Conservation (phyloP, 2,888 invertebrate species). For the Acleris holmiana region DNA sequence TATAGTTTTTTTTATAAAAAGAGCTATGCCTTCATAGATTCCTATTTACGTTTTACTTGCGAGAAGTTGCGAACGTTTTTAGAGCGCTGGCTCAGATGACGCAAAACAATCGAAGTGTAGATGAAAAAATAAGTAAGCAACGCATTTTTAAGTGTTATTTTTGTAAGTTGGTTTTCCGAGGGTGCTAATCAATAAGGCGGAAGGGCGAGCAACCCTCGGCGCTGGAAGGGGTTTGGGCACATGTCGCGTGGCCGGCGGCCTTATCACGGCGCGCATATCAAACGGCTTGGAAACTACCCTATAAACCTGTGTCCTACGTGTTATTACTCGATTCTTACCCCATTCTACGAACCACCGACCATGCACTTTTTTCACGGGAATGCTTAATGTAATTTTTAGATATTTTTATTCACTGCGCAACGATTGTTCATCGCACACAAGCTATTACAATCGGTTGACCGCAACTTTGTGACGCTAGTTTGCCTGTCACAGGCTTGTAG, state of each 20-base stretch:
- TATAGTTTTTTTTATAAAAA: neutral
- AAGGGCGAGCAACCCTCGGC: slow-evolving; percentile 76
- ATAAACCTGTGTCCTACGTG: slow-evolving; percentile 45
- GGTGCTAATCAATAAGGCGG: slow-evolving; percentile 81
- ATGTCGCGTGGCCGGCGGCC: slow-evolving; percentile 75
- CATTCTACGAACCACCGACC: neutral
- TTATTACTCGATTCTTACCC: slow-evolving; percentile 15
- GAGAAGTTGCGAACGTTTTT: neutral
- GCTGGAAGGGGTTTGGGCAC: slow-evolving; percentile 75
- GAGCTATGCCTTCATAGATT: too few relatives aligned
- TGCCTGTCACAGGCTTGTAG: slow-evolving; percentile 8
- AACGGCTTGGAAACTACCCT: slow-evolving; percentile 71
- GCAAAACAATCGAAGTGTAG: neutral
- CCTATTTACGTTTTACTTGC: too few relatives aligned
- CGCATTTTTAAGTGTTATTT: slow-evolving; percentile 55
- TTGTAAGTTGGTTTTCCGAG: slow-evolving; percentile 65
- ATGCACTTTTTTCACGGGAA: neutral
- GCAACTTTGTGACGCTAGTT: neutral
- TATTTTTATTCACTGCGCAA: neutral
- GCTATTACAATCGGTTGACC: neutral
- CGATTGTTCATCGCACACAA: too few relatives aligned
- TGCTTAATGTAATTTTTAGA: neutral
- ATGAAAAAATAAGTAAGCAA: slow-evolving; percentile 14
- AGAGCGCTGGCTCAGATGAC: neutral
- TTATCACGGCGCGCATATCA: slow-evolving; percentile 80